Evolutionary conservation across 2,888 invertebrate species (phyloP).

Genomic region (Microctonus brassicae): DNA sequence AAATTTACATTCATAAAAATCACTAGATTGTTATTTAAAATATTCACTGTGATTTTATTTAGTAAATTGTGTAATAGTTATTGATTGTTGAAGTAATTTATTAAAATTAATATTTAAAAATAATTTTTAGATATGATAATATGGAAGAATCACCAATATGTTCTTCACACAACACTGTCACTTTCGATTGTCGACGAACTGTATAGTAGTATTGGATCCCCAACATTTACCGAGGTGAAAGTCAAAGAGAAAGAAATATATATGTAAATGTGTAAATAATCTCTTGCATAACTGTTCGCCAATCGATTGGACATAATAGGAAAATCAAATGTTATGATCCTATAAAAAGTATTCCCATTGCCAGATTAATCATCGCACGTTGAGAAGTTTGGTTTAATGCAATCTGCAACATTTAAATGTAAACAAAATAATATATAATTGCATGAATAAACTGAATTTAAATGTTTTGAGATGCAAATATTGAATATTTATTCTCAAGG

Average conservation of each 20-base stretch:
- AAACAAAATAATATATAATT: not conserved
- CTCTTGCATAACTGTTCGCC: constrained; percentile 41
- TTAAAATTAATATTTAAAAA: not conserved
- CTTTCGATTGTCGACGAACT: constrained; percentile 47
- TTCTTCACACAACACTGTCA: constrained; percentile 43
- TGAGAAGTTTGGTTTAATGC: too few species aligned
- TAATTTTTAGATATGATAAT: not conserved
- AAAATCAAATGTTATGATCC: constrained; percentile 1
- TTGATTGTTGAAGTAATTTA: too few species aligned
- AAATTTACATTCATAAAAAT: too few species aligned
- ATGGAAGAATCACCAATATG: not conserved
- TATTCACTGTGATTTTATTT: too few species aligned
- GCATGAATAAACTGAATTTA: not conserved
- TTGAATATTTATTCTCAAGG: not conserved
- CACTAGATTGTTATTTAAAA: too few species aligned
- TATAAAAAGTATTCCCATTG: not conserved
- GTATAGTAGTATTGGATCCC: constrained; percentile 21
- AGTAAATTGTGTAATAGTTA: too few species aligned
- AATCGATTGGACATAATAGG: constrained; percentile 30
- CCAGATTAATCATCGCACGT: too few species aligned
- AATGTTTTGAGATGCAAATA: not conserved
- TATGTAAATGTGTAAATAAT: too few species aligned
- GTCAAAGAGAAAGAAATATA: constrained; percentile 47
- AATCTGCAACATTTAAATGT: too few species aligned
- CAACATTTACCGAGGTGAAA: constrained; percentile 49